Conservation (phyloP, 2,888 invertebrate genomes). For the Alcis repandata region DNA sequence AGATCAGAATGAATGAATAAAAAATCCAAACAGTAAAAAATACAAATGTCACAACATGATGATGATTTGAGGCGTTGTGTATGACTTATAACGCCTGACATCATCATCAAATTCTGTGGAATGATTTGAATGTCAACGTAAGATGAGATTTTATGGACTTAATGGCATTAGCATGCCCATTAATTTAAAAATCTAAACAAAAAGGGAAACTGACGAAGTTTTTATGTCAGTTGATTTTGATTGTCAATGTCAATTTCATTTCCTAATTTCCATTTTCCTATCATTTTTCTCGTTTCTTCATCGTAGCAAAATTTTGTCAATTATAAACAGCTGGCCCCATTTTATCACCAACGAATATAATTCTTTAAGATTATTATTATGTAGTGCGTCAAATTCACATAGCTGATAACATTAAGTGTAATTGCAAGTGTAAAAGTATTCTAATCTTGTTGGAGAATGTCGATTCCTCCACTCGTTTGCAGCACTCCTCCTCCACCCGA, state of each 20-base stretch:
- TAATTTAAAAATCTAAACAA: no score
- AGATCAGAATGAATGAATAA: neutral
- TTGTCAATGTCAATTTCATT: neutral
- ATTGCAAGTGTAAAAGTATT: conserved; percentile 48
- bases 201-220: neutral
- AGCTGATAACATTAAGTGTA: conserved; percentile 30
- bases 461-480: conserved; percentile 89
- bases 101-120: no score
- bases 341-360: conserved; percentile 42
- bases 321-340: conserved; percentile 78
- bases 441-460: conserved; percentile 75
- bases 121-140: no score
- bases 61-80: no score
- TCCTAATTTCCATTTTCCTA: conserved; percentile 4
- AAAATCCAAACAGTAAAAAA: neutral
- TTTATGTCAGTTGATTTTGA: neutral
- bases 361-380: conserved; percentile 37
- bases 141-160: no score
- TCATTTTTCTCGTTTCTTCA: conserved; percentile 46
- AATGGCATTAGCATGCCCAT: no score
- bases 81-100: no score
- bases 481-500: conserved; percentile 89
- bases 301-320: conserved; percentile 72
- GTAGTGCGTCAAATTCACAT: conserved; percentile 31
- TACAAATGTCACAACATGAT: no score